Base-by-base conservation (phyloP, 2,888 invertebrate genomes). In the Melipona beecheii region DNA sequence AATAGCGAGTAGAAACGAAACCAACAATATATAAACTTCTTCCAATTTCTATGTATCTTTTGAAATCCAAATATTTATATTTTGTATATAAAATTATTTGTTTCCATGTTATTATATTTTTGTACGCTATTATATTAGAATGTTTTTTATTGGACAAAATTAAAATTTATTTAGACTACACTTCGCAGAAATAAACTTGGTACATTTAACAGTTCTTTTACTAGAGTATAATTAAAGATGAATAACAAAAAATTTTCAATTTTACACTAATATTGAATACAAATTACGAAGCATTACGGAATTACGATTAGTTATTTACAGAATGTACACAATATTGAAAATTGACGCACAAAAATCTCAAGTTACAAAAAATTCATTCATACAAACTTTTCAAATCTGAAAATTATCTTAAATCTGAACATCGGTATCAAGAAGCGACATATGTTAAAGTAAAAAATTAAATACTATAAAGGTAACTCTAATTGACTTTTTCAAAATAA, bases 1-100 rank as follows among this genome's bases (percentile, higher is more conserved):
- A 36, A 56, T n/a, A 31, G 17, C 66, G n/a, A 27, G 58, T 66
- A 66, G 71, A 81, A 72, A 64, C 56, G 56, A 70, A 56, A 56
- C 27, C 3, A n/a, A 62, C 56, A n/a, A 66, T 68, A 4, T 31
- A 21, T 21, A 21, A 52, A 31, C 56, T 50, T 43, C 56, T n/a
- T 70, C 5, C 56, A n/a, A 56, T 56, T 36, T 1, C 6, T 13
- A 19, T 36, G 11, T 9, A 43, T 36, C 36, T 36, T 54, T 9
- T 4, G 17, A 43, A 70, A 54, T 21, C 56, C 49, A n/a, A 52
- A 50, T 62, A 50, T 49, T 31, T 27, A 24, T 27, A 27, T 64
- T 64, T 31, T 31, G 43, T 9, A 21, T 0, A 21, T 11, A 21
- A 58, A 58, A 24, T 15, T 58, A 3, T 58, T 54, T 21, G 21